Conservation (phyloP, 30 jellyfish, hydroid and myxozoan genomes). For the Chironex yamaguchii region DNA sequence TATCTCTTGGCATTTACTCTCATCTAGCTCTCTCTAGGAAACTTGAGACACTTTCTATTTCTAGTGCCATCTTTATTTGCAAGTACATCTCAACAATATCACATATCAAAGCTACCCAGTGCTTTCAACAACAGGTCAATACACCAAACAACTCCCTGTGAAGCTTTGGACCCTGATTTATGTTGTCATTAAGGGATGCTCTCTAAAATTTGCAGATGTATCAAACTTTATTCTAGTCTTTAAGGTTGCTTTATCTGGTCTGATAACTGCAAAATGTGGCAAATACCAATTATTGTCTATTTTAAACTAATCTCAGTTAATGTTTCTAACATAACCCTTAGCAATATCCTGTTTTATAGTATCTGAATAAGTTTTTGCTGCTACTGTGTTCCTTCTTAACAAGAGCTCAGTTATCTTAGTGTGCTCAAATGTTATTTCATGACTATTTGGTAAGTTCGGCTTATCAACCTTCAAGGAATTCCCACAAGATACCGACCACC, state of each 20-base stretch:
- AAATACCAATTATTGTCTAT: too few species aligned
- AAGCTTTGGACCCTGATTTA: too few species aligned
- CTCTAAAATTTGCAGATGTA: constrained; percentile 36
- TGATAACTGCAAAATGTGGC: constrained; percentile 40
- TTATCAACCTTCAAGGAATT: too few species aligned
- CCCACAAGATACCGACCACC: too few species aligned
- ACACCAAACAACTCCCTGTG: too few species aligned
- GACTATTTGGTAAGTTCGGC: background rate
- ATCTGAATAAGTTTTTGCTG: background rate
- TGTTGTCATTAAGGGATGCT: constrained; percentile 25
- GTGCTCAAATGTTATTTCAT: background rate
- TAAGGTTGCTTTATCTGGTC: background rate
- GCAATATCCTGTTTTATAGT: background rate
- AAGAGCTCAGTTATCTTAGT: background rate
- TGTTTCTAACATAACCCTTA: background rate
- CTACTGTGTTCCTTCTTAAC: background rate
- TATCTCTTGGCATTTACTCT: too few species aligned
- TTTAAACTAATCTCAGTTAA: background rate
- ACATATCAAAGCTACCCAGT: too few species aligned
- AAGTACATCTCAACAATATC: too few species aligned
- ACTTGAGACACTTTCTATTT: too few species aligned
- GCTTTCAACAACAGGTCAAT: too few species aligned
- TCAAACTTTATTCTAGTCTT: constrained; percentile 43
- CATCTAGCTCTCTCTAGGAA: too few species aligned
- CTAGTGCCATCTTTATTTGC: too few species aligned